A percentile compares a stretch with the other conserved stretches of the same genome.
These are phyloP conservation scores for Mycteria americana DNA, from an alignment of 2,797 vertebrate genomes.

Conservation along the genomic window DNA sequence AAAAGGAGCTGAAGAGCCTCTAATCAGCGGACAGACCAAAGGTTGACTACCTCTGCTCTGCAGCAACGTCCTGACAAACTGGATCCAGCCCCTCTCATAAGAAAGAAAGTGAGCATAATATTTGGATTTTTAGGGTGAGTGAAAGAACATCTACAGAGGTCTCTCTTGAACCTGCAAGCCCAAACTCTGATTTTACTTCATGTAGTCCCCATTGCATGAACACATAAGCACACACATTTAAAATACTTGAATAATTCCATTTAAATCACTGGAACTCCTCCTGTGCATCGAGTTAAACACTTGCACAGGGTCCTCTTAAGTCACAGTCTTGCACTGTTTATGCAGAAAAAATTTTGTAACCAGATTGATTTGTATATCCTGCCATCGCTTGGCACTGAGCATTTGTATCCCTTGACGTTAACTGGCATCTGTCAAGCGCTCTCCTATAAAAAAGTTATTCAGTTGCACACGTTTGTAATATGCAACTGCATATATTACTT, in stretches of 20 bases:
- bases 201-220: not conserved
- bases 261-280: not conserved
- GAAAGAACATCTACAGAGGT: not conserved
- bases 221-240: not conserved
- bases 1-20: not conserved
- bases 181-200: not conserved
- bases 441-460: slow-evolving; percentile 27
- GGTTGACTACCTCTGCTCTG: not conserved
- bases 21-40: not conserved
- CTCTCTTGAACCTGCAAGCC: not conserved
- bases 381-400: not conserved
- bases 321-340: slow-evolving; percentile 8
- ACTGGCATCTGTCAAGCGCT: slow-evolving; percentile 51
- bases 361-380: slow-evolving; percentile 37
- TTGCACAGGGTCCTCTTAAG: not conserved
- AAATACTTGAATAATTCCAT: not conserved
- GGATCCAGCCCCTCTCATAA: not conserved
- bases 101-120: not conserved
- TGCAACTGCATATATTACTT: slow-evolving; percentile 15
- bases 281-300: not conserved
- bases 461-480: not conserved
- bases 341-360: not conserved
- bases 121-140: not conserved
- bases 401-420: slow-evolving; percentile 35
- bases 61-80: not conserved